A percentile compares a stretch with the other conserved stretches of the same genome.
phyloP scores from a whole-genome alignment of 2,113 vertebrate genomes.

The Podarcis muralis region DNA sequence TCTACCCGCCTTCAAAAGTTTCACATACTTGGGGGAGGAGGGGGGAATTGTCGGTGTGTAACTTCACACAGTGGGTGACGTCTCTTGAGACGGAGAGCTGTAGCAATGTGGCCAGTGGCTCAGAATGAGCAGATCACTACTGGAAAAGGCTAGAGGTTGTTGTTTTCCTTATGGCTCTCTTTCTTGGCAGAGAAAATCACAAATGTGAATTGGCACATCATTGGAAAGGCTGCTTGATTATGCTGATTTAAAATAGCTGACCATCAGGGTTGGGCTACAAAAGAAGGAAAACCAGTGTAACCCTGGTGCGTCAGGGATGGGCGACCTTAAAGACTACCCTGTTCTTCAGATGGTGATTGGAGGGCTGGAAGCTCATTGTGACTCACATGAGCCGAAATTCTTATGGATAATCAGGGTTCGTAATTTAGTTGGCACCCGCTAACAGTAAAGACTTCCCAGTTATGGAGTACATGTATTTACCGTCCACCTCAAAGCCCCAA shows the following conservation, averaged over 20 bases:
- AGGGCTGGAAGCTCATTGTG: not conserved
- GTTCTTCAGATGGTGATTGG: not conserved
- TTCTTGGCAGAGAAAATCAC: not conserved
- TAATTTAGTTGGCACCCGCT: not conserved
- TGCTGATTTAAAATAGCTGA: not conserved
- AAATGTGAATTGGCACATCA: not conserved
- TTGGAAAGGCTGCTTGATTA: not conserved
- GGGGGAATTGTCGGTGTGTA: not conserved
- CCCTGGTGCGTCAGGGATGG: not conserved
- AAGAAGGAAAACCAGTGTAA: not conserved
- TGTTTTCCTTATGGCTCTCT: not conserved
- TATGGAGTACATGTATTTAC: too few species aligned
- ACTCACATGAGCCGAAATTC: not conserved
- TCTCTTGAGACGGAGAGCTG: not conserved
- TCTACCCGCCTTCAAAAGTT: not conserved
- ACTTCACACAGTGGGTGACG: not conserved
- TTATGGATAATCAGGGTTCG: not conserved
- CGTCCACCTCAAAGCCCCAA: too few species aligned
- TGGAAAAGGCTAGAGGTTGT: not conserved
- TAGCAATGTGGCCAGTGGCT: not conserved
- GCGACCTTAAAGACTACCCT: not conserved
- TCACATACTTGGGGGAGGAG: not conserved
- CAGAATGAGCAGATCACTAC: not conserved
- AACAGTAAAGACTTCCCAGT: too few species aligned
- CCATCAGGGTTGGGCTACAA: not conserved